These are phyloP conservation scores for Prenolepis imparis DNA, from an alignment of 2,888 invertebrate species.

Conservation along the genomic window DNA sequence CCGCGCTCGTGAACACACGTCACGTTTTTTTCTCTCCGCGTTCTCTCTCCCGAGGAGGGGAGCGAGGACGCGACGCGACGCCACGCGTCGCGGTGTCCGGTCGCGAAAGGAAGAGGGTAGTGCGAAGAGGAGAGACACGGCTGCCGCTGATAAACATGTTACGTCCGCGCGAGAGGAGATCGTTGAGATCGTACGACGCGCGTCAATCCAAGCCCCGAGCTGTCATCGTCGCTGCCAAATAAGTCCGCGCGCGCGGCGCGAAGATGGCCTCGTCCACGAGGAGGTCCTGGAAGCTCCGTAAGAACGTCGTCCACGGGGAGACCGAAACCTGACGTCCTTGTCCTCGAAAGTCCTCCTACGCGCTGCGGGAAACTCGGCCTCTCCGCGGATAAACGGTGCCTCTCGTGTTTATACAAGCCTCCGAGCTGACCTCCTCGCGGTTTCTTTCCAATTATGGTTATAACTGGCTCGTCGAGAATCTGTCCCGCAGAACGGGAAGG, in stretches of 20 bases:
- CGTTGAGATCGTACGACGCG: conserved; percentile 78
- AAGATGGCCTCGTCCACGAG: conserved; percentile 87
- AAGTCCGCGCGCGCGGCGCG: conserved; percentile 79
- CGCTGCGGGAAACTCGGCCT: not conserved
- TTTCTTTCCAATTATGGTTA: conserved; percentile 70
- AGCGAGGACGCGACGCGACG: conserved; percentile 55
- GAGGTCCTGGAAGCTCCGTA: conserved; percentile 95
- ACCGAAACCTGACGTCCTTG: conserved; percentile 8
- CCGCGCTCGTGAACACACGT: conserved; percentile 45
- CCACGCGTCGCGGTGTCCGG: conserved; percentile 45
- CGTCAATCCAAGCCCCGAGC: conserved; percentile 77
- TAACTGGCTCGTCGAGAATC: conserved; percentile 51
- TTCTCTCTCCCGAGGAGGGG: conserved; percentile 14
- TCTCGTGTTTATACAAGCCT: conserved; percentile 62
- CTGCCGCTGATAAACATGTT: conserved; percentile 74
- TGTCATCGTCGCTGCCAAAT: conserved; percentile 83
- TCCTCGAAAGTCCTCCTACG: not conserved
- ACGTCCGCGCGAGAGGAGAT: conserved; percentile 78
- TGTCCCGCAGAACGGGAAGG: conserved; percentile 32
- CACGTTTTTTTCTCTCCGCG: conserved; percentile 14
- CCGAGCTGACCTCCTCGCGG: conserved; percentile 8
- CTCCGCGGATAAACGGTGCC: conserved; percentile 56
- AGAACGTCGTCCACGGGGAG: conserved; percentile 85
- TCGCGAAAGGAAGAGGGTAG: conserved; percentile 13
- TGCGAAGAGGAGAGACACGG: not conserved